phyloP scores from a whole-genome alignment of 2,113 vertebrate species.

The Boulengeromyrus knoepffleri region DNA sequence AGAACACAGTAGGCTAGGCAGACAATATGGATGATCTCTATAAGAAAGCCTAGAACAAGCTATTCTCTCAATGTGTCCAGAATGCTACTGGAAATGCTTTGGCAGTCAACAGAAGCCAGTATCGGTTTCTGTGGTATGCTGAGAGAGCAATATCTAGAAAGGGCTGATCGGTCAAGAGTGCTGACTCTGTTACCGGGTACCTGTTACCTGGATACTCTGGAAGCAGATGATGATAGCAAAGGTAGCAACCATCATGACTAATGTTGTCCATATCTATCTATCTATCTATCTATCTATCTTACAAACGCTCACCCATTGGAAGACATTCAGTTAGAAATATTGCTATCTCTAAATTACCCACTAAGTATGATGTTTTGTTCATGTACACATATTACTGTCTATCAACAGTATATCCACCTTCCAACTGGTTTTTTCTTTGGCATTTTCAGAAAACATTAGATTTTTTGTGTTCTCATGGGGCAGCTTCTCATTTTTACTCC shows the following conservation, averaged over 20 bases:
- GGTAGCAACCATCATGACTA: neutral
- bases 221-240: neutral
- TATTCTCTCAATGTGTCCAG: neutral
- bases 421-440: neutral
- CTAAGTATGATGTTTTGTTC: neutral
- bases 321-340: neutral
- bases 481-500: neutral
- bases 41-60: neutral
- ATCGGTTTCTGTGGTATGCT: neutral
- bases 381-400: neutral
- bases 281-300: neutral
- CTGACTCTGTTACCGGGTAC: neutral
- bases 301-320: neutral
- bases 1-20: neutral
- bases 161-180: neutral
- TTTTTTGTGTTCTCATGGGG: neutral
- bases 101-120: neutral
- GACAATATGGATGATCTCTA: neutral
- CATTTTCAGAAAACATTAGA: neutral
- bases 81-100: neutral
- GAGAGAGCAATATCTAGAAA: neutral
- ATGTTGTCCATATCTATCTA: neutral
- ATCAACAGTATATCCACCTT: neutral
- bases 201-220: neutral
- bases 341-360: neutral